Percentiles rank a stretch among this genome's conserved stretches.
Conservation (phyloP, 2,113 vertebrate genomes). For the Catagonus wagneri region DNA sequence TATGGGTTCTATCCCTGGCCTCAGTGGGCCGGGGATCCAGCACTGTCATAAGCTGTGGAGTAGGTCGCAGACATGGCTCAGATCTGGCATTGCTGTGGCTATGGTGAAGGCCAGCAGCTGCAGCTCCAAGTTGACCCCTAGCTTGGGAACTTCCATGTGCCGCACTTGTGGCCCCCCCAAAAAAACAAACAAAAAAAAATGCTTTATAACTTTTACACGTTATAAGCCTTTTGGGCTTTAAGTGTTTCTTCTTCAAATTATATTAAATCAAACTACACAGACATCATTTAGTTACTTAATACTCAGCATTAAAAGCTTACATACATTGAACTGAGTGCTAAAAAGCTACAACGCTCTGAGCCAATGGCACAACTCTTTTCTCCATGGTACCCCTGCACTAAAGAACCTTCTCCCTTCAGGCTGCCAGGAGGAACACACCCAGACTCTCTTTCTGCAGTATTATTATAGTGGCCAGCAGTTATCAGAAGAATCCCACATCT, state of each 20-base stretch:
- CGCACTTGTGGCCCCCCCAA: too few relatives aligned
- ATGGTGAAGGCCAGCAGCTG: too few relatives aligned
- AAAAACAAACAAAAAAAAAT: too few relatives aligned
- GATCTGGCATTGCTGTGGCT: too few relatives aligned
- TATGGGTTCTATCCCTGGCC: too few relatives aligned
- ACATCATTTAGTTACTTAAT: neutral
- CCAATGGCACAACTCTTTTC: neutral
- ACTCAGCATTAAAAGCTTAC: neutral
- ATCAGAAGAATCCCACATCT: neutral
- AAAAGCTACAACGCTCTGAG: neutral
- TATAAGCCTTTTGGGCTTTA: slow-evolving; percentile 23
- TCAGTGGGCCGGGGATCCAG: too few relatives aligned
- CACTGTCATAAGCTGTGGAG: too few relatives aligned
- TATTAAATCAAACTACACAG: neutral
- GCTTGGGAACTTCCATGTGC: too few relatives aligned
- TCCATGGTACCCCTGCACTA: neutral
- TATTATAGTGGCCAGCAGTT: neutral
- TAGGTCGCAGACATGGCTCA: too few relatives aligned
- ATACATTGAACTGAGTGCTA: neutral
- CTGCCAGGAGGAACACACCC: neutral
- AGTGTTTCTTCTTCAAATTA: neutral
- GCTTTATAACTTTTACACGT: neutral
- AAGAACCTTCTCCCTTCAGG: neutral
- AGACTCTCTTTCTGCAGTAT: neutral
- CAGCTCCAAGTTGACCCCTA: too few relatives aligned